Percentiles rank a stretch among this genome's conserved stretches.
These are phyloP conservation scores for Apostichopus japonicus DNA, from an alignment of 35 echinoderm and acorn worm genomes.

Conservation along the genomic window DNA sequence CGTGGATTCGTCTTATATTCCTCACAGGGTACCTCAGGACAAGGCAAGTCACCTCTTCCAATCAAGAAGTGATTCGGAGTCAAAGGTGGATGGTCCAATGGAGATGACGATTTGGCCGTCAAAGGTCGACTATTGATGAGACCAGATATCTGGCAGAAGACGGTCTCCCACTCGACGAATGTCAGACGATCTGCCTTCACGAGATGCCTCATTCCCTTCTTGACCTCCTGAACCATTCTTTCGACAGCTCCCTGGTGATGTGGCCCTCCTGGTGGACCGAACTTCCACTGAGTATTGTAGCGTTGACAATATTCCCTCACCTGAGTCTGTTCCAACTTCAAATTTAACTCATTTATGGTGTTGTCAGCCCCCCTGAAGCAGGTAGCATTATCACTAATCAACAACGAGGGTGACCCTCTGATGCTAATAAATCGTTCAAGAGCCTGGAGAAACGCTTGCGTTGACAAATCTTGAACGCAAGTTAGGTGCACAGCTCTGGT, in stretches of 20 bases:
- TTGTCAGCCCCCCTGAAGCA: constrained; percentile 55
- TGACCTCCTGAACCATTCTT: constrained; percentile 71
- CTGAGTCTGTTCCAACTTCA: background rate
- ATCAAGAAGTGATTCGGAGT: constrained; percentile 73
- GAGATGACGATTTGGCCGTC: constrained; percentile 83
- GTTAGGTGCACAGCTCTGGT: constrained; percentile 54
- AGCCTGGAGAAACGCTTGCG: constrained; percentile 20
- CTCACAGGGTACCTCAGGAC: constrained; percentile 61
- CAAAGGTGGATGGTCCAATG: constrained; percentile 65
- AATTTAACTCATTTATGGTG: constrained; percentile 59
- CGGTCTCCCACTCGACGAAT: constrained; percentile 87
- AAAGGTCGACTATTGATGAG: constrained; percentile 75
- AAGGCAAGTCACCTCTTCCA: constrained; percentile 62
- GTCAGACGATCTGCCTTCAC: constrained; percentile 74
- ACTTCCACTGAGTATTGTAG: background rate
- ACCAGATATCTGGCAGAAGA: constrained; percentile 79
- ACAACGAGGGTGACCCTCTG: constrained; percentile 38
- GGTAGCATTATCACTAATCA: constrained; percentile 58
- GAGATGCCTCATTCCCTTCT: constrained; percentile 76
- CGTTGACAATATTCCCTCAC: background rate
- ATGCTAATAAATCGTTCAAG: constrained; percentile 40
- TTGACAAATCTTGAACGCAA: constrained; percentile 25
- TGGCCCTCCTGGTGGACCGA: constrained; percentile 45
- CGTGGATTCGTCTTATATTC: constrained; percentile 38
- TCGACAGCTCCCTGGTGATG: constrained; percentile 53